phyloP scores from a whole-genome alignment of 2,888 invertebrate genomes.

The Ochropleura plecta region DNA sequence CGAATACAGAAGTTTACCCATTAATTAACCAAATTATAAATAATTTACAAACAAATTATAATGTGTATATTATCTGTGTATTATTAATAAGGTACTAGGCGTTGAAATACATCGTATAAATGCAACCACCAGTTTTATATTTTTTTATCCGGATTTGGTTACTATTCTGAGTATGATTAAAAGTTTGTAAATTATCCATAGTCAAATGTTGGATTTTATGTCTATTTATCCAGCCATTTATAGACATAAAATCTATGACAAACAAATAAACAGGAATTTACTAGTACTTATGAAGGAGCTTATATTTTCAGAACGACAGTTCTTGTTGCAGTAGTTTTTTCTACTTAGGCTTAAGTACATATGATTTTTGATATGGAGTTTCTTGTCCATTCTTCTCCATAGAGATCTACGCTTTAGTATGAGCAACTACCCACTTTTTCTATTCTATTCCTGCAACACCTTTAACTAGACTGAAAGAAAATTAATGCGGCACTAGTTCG shows the following conservation, averaged over 20 bases:
- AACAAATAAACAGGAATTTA: not conserved
- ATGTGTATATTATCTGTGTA: too few species aligned
- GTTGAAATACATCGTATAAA: too few species aligned
- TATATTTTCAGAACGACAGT: not conserved
- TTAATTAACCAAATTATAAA: not conserved
- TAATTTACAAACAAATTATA: not conserved
- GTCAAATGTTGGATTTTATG: conserved; percentile 57
- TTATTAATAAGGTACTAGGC: too few species aligned
- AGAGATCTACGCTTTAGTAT: not conserved
- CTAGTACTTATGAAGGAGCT: not conserved
- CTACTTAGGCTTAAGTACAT: not conserved
- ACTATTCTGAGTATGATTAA: not conserved
- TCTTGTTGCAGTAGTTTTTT: not conserved
- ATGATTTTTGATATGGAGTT: not conserved
- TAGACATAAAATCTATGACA: conserved; percentile 67
- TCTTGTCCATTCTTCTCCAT: not conserved
- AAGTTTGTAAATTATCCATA: conserved; percentile 8
- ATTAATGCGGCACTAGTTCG: too few species aligned
- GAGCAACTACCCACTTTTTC: not conserved
- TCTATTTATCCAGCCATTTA: conserved; percentile 75
- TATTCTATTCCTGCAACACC: too few species aligned
- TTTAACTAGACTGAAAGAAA: too few species aligned
- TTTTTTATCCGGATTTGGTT: too few species aligned
- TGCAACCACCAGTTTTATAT: too few species aligned
- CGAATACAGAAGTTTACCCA: not conserved